Percentiles rank a stretch among this genome's conserved stretches.
These are phyloP conservation scores for Aphidius ervi DNA, from an alignment of 1,140 invertebrate species.

Conservation along the genomic window DNA sequence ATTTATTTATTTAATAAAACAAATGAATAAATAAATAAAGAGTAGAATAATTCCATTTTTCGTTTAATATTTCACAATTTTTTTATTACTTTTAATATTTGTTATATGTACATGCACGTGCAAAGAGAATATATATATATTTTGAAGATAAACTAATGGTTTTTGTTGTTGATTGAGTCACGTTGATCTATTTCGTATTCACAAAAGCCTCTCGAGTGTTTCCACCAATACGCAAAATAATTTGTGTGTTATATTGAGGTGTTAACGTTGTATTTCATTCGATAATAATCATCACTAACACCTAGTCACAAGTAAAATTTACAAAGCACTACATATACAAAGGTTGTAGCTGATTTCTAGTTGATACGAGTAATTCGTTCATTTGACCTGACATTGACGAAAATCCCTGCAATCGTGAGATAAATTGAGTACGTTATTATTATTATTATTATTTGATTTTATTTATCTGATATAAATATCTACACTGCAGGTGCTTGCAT, in stretches of 20 bases:
- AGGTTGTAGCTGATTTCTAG: too few relatives aligned
- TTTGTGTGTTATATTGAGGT: conserved; percentile 1
- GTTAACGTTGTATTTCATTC: conserved; percentile 15
- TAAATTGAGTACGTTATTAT: too few relatives aligned
- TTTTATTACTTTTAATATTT: too few relatives aligned
- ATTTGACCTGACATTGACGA: not conserved
- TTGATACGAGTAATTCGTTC: not conserved
- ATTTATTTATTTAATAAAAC: not conserved
- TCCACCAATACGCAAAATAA: conserved; percentile 8
- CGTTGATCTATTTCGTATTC: conserved; percentile 7
- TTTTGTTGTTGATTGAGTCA: not conserved
- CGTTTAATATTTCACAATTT: too few relatives aligned
- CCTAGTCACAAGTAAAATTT: too few relatives aligned
- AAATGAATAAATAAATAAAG: not conserved
- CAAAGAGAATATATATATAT: too few relatives aligned
- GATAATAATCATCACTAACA: conserved; percentile 11
- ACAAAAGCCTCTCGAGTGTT: conserved; percentile 16
- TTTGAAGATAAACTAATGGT: not conserved
- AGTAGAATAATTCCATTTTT: too few relatives aligned
- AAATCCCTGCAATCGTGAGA: conserved; percentile 5
- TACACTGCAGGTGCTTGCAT: too few relatives aligned
- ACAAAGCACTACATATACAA: too few relatives aligned
- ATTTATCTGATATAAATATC: too few relatives aligned
- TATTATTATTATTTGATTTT: too few relatives aligned
- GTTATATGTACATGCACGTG: too few relatives aligned